Conservation (phyloP, 2,113 vertebrate genomes). For the Thomomys bottae region DNA sequence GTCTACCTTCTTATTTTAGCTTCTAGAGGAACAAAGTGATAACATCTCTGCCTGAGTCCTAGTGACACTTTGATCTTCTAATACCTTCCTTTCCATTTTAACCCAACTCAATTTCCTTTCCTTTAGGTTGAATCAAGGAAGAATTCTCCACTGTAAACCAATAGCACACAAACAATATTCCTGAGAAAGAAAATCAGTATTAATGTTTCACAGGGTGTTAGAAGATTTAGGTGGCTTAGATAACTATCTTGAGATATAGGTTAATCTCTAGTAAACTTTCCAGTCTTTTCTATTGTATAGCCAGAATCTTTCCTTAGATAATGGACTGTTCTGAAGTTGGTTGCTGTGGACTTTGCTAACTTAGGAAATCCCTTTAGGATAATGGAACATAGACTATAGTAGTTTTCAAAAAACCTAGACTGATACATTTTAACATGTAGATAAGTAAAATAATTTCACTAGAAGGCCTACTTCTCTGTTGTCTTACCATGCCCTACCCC, state of each 20-base stretch:
- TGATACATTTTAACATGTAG: conserved; percentile 13
- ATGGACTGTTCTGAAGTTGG: background rate
- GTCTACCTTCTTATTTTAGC: background rate
- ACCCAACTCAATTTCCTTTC: background rate
- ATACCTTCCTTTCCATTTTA: background rate
- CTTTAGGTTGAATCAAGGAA: background rate
- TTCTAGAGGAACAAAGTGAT: background rate
- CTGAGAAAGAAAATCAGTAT: background rate
- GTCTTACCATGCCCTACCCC: accelerated
- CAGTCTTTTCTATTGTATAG: conserved; percentile 27
- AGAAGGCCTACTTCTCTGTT: background rate
- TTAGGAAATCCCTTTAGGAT: conserved; percentile 31
- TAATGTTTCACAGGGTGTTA: background rate
- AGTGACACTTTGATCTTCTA: background rate
- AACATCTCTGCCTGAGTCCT: background rate
- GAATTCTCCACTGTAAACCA: background rate
- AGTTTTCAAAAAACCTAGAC: background rate
- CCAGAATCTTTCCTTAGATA: conserved; percentile 8
- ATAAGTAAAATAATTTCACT: background rate
- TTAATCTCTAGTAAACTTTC: background rate
- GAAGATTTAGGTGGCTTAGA: background rate
- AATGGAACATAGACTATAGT: background rate
- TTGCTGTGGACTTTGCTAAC: conserved; percentile 29
- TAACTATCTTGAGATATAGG: conserved; percentile 17
- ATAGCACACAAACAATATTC: background rate